Conservation (phyloP, 2,888 invertebrate genomes). For the Thymelicus sylvestris region DNA sequence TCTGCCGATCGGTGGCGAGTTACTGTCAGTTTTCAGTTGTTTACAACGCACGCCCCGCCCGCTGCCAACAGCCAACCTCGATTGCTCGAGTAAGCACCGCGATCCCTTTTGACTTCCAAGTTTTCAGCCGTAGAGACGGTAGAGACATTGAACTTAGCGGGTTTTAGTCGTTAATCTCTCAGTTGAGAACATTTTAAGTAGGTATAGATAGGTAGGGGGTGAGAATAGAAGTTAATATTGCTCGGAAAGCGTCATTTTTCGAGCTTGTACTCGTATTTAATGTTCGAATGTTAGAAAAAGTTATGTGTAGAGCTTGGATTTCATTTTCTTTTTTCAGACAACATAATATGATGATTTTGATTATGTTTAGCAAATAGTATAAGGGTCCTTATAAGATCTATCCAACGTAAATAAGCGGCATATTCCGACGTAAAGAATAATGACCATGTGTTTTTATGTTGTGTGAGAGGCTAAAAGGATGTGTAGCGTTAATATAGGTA, state of each 20-base stretch:
- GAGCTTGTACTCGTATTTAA: not conserved
- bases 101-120: slow-evolving; percentile 12
- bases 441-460: too few species aligned
- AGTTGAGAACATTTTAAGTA: not conserved
- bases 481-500: too few species aligned
- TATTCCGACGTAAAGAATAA: too few species aligned
- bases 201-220: too few species aligned
- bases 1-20: slow-evolving; percentile 2
- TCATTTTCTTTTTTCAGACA: too few species aligned
- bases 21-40: slow-evolving; percentile 27
- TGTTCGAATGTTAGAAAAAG: not conserved
- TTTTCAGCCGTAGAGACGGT: slow-evolving; percentile 17
- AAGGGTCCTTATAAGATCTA: too few species aligned
- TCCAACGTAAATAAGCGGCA: too few species aligned
- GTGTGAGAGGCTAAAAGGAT: too few species aligned
- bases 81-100: slow-evolving; percentile 1
- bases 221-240: not conserved
- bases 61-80: not conserved
- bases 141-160: slow-evolving; percentile 12
- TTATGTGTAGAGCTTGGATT: too few species aligned
- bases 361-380: too few species aligned
- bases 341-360: too few species aligned
- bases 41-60: slow-evolving; percentile 20
- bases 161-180: not conserved
- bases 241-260: not conserved